Evolutionary conservation across 2,888 invertebrate species (phyloP), one percentile per base, ranked within the genome.

Genomic region (Drosophila leonis): DNA sequence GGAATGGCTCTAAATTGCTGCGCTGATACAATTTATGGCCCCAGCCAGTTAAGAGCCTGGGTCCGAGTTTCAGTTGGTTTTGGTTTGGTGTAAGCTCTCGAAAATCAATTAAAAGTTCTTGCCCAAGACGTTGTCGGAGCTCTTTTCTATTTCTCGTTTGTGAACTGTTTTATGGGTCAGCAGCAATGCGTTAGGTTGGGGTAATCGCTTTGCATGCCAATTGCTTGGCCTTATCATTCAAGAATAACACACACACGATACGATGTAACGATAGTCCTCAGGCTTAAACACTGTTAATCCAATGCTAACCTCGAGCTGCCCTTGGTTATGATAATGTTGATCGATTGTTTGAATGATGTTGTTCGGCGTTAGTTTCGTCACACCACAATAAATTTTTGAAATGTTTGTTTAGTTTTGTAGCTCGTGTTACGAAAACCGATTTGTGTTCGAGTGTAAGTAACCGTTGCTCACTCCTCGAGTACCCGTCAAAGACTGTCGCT

Each of bases 401-500:
- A 15, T 59, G 59, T 70, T 57, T 37, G 42, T 48, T 60, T 68
- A 51, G 39, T 71, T 72, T 61, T 59, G 37, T 15, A 41, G 54
- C 44, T 46, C 69, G 37, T 49, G 35, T 65, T 63, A 37, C 64
- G 56, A 63, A 71, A 71, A 80, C 72, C 80, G 78, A 68, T 80
- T 78, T 63, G 35, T 46, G 41, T 44, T 64, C 69, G 42, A 37
- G 35, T 62, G 57, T 41, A 44, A 63, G 62, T 75, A 61, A 70
- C 78, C 88, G 88, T 80, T 76, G 87, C 80, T 75, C 72, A 75
- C 81, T 72, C 72, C 63, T 84, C 76, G 82, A 83, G 79, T 87
- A 82, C 80, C 88, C 91, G 89, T 73, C 79, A 72, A 90, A 84
- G 92, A 91, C 91, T 91, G 91, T 85, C 87, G 80, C 71, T 82